Percentiles rank a stretch among this genome's conserved stretches.
phyloP scores from a whole-genome alignment of 2,113 vertebrate genomes.

The Channa argus region DNA sequence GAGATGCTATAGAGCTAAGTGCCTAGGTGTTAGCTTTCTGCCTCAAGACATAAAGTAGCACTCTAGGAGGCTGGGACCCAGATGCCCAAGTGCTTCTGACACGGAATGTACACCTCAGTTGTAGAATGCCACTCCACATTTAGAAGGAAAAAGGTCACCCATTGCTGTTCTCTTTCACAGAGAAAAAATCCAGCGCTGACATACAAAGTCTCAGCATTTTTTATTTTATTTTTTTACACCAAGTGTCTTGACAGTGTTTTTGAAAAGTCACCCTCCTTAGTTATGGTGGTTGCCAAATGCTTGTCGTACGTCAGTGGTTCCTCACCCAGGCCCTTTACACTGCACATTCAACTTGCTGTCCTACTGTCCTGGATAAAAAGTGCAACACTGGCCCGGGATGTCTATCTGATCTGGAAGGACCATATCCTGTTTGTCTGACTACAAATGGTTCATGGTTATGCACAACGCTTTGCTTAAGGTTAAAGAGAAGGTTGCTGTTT shows the following conservation, averaged over 20 bases:
- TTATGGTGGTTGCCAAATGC: too few relatives aligned
- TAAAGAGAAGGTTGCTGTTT: too few relatives aligned
- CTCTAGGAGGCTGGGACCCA: slow-evolving; percentile 66
- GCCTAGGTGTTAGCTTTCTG: slow-evolving; percentile 73
- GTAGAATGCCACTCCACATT: slow-evolving; percentile 61
- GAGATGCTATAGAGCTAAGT: slow-evolving; percentile 79
- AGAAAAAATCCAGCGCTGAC: background rate
- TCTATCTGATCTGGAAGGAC: too few relatives aligned
- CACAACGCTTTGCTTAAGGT: too few relatives aligned
- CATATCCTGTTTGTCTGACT: too few relatives aligned
- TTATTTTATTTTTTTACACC: background rate
- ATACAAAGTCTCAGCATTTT: background rate
- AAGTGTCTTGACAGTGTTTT: background rate
- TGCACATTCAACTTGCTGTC: too few relatives aligned
- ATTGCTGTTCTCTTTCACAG: background rate
- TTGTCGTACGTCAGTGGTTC: too few relatives aligned
- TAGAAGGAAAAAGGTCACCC: slow-evolving; percentile 56
- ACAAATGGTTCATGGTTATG: too few relatives aligned
- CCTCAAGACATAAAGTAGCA: slow-evolving; percentile 75
- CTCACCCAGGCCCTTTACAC: too few relatives aligned
- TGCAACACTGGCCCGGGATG: too few relatives aligned
- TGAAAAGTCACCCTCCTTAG: too few relatives aligned
- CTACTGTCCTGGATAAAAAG: too few relatives aligned
- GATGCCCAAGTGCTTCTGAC: slow-evolving; percentile 71
- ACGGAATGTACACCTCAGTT: slow-evolving; percentile 70